Conservation (phyloP, 2,113 vertebrate genomes). For the Rhea americana region DNA sequence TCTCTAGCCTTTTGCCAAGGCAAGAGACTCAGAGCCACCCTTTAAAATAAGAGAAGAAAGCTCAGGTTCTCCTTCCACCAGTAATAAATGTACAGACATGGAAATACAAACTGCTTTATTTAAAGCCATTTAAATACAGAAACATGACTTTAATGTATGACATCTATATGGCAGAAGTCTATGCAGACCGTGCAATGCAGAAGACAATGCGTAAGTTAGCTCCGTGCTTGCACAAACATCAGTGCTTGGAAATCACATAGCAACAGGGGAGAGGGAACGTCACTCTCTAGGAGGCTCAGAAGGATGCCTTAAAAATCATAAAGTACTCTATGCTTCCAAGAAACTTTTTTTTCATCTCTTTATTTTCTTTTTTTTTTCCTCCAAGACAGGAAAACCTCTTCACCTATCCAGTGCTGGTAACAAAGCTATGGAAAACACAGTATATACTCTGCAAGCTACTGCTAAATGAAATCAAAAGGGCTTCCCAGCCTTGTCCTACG, state of each 20-base stretch:
- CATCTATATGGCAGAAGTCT: not conserved
- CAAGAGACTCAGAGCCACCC: not conserved
- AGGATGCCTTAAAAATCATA: not conserved
- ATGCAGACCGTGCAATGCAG: not conserved
- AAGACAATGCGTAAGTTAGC: not conserved
- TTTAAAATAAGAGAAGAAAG: not conserved
- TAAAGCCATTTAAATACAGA: not conserved
- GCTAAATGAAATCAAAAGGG: not conserved
- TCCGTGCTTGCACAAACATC: not conserved
- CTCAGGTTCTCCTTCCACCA: not conserved
- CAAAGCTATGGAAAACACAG: not conserved
- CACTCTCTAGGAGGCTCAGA: not conserved
- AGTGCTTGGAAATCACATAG: not conserved
- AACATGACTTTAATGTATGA: not conserved
- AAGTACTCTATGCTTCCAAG: not conserved
- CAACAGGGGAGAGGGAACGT: not conserved
- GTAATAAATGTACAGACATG: not conserved
- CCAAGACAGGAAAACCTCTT: not conserved
- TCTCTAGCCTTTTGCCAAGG: not conserved
- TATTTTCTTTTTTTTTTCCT: not conserved
- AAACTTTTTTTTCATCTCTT: too few species aligned
- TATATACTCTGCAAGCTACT: not conserved
- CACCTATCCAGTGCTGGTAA: not conserved
- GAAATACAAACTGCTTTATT: not conserved
- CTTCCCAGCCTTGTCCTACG: not conserved